These are phyloP conservation scores for Poecilia latipinna DNA, from an alignment of 2,113 vertebrate genomes.

Conservation along the genomic window DNA sequence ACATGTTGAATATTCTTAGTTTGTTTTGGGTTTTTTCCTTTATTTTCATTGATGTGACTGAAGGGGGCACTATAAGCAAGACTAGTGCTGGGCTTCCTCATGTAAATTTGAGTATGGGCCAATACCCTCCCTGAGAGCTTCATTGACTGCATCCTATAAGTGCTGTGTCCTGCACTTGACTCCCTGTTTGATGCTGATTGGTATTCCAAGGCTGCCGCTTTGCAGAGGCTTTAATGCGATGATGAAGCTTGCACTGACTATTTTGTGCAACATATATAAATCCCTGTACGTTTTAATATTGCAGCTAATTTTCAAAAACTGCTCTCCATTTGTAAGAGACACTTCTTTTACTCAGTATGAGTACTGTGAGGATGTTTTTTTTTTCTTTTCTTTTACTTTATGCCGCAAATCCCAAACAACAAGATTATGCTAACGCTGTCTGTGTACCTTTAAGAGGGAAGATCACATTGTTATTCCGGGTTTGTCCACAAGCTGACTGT, in stretches of 20 bases:
- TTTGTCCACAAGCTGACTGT: constrained; percentile 80
- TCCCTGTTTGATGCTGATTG: constrained; percentile 64
- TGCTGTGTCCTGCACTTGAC: constrained; percentile 54
- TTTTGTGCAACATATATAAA: neutral
- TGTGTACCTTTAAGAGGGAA: constrained; percentile 74
- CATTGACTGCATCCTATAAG: constrained; percentile 60
- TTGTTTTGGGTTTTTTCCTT: constrained; percentile 12
- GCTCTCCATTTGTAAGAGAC: neutral
- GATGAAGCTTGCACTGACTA: constrained; percentile 13
- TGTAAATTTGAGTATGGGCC: constrained; percentile 31
- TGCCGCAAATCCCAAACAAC: constrained; percentile 2
- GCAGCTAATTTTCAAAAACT: neutral
- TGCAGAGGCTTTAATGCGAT: constrained; percentile 36
- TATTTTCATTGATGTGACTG: constrained; percentile 19
- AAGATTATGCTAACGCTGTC: constrained; percentile 39
- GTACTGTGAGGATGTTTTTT: neutral
- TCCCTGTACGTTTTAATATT: constrained; percentile 13
- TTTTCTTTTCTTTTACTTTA: neutral
- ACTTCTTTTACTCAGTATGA: neutral
- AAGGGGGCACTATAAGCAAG: constrained; percentile 61
- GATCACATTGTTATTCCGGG: constrained; percentile 79
- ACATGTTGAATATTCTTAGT: neutral
- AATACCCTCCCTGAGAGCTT: constrained; percentile 46
- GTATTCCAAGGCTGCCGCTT: constrained; percentile 47
- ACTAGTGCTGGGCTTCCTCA: constrained; percentile 12